Evolutionary conservation across 2,888 invertebrate genomes (phyloP), one percentile per base, ranked within the genome.

Genomic region (Hipparchia semele): DNA sequence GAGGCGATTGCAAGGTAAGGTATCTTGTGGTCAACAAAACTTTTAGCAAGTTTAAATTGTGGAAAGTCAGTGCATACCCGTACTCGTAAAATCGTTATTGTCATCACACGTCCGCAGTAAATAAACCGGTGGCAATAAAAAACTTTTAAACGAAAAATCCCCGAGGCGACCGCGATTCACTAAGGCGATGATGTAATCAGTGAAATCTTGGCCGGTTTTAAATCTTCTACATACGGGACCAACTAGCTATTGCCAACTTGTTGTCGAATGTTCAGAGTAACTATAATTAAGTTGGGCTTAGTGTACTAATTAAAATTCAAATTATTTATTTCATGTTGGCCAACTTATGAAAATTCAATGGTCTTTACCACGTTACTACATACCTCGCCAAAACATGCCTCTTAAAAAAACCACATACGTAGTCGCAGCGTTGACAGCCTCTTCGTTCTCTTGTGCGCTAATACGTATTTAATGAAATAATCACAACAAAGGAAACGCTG

Each of bases 101-200:
- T 60, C 60, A 60, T 68, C 59, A 49, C 68, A 68, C 68, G 68
- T 68, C 59, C 68, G 59, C 68, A 68, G 68, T 68, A 59, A 68
- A 68, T 68, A 68, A 68, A 49, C 68, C 12, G 59, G 23, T 6
- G 59, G 68, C 59, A 68, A 68, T 68, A 67, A 67, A 68, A 59
- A 68, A 68, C 49, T 68, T 68, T 68, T 68, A 68, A 68, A 68
- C 59, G 68, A 68, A 68, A 58, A 68, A 33, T 33, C 58, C 68
- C 68, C 13, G 10, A 59, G 13, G 33, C 68, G 33, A 68, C 59
- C 68, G 68, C 58, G 68, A 60, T 49, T 23, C 68, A 60, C 68
- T 68, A 33, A 68, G 68, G 59, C 59, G 59, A 10, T 12, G 59
- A 10, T 12, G 68, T 68, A 59, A 68, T 68, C 68, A 59, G 68